Evolutionary conservation across 2,888 invertebrate species (phyloP).

Genomic region (Diaphora mendica): DNA sequence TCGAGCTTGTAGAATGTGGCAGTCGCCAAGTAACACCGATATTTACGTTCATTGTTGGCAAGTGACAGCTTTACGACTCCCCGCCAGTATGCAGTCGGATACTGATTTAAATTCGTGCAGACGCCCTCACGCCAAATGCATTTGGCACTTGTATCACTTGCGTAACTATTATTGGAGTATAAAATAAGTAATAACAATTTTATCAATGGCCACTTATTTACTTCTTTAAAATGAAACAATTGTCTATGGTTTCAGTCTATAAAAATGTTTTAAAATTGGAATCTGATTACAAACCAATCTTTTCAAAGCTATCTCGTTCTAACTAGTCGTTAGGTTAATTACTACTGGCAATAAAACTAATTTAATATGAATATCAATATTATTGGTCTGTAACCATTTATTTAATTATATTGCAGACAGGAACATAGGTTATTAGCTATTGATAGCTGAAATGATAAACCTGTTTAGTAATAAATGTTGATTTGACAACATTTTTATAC

Average conservation of each 20-base stretch:
- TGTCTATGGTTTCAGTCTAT: neutral
- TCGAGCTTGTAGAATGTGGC: slow-evolving; percentile 24
- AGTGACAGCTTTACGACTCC: slow-evolving; percentile 51
- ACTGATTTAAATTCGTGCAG: slow-evolving; percentile 49
- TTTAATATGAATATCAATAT: slow-evolving; percentile 37
- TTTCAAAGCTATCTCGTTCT: slow-evolving; percentile 11
- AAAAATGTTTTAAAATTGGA: neutral
- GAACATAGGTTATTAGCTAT: slow-evolving; percentile 17
- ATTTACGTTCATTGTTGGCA: slow-evolving; percentile 64
- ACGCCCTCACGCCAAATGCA: slow-evolving; percentile 45
- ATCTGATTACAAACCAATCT: slow-evolving; percentile 28
- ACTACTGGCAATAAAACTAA: slow-evolving; percentile 25
- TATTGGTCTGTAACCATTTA: slow-evolving; percentile 21
- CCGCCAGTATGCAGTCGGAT: slow-evolving; percentile 49
- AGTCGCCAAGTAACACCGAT: slow-evolving; percentile 58
- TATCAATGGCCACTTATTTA: neutral
- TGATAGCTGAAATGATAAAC: slow-evolving; percentile 11
- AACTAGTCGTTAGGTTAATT: slow-evolving; percentile 13
- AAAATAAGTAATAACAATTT: slow-evolving; percentile 20
- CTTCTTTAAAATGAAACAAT: neutral
- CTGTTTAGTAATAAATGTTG: slow-evolving; percentile 11
- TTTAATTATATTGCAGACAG: slow-evolving; percentile 20
- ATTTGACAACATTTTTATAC: neutral
- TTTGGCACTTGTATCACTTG: slow-evolving; percentile 43
- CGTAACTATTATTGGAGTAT: slow-evolving; percentile 38